Evolutionary conservation across 2,113 vertebrate genomes (phyloP), one percentile per base, ranked within the genome.

Genomic region (Callocephalon fimbriatum): DNA sequence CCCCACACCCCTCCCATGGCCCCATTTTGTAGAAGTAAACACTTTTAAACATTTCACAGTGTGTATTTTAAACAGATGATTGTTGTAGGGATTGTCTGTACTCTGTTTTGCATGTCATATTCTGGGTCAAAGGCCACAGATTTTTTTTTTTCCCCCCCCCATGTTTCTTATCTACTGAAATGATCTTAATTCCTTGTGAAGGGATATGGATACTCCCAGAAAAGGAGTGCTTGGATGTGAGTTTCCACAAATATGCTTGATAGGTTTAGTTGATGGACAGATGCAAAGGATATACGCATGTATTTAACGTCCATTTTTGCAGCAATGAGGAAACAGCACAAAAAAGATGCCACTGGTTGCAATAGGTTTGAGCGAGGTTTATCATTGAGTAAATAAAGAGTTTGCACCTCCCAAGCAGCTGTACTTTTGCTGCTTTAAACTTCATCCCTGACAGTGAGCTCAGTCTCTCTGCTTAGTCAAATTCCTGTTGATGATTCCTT

Each of bases 31-130:
- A 48, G 66, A 85, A 92, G 71, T 92, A 90, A 94, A 91, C 62
- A 59, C 26, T 85, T 92, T 45, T 37, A 95, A 88, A 96, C 71
- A 72, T 76, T 54, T 92, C 83, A 56, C 1, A 1, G 59, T 48
- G 68, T 73, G 67, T 67, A 76, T 92, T 93, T 94, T 79, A 95
- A 95, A 86, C 83, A 91, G 83, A 51, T 0, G 1, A 12, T 40
- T 35, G 6, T 72, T 92, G 75, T 42, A 38, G 45, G 47, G 21
- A 2, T 44, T 74, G 63, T 37, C 63, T 84, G 76, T 19, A 44
- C 65, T 66, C 29, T 45, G 29, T 27, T 8, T 62, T 0, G 0
- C n/a, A 42, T 0, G 0, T 72, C 10, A 21, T 74, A 35, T 48
- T 68, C 9, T 3, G 63, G 59, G 35, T 8, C 42, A 80, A 63